phyloP scores from a whole-genome alignment of 2,797 vertebrate species.

The Brachymystax lenok region DNA sequence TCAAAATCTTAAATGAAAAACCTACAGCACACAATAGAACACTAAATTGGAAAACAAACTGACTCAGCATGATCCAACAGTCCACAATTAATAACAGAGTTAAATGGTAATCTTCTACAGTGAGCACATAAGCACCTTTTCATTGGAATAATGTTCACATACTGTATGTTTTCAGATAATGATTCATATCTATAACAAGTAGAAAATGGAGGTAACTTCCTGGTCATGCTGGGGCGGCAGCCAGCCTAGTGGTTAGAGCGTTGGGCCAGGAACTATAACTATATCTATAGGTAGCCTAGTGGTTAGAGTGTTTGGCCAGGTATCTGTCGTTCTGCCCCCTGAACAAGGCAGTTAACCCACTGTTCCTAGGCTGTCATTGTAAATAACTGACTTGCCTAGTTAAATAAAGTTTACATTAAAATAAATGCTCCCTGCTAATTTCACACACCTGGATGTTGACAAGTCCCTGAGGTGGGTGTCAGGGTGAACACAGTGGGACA shows the following conservation, averaged over 20 bases:
- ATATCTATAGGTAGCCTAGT: too few relatives aligned
- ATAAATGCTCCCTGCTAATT: constrained; percentile 2
- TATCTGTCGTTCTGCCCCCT: too few relatives aligned
- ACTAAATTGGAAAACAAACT: background rate
- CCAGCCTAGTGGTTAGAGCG: too few relatives aligned
- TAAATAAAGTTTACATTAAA: too few relatives aligned
- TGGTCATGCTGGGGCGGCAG: too few relatives aligned
- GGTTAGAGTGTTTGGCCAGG: too few relatives aligned
- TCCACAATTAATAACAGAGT: too few relatives aligned
- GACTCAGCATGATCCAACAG: background rate
- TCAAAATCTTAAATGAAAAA: background rate
- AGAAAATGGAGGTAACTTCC: background rate
- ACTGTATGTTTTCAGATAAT: background rate
- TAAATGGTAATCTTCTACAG: background rate
- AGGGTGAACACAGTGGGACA: constrained; percentile 81
- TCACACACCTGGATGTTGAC: constrained; percentile 76
- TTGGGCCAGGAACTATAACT: too few relatives aligned
- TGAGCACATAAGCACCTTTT: background rate
- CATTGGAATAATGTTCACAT: background rate
- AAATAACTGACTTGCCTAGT: too few relatives aligned
- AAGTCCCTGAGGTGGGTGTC: constrained; percentile 65
- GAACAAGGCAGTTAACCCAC: too few relatives aligned
- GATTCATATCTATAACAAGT: background rate
- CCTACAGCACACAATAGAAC: background rate
- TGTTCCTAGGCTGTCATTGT: too few relatives aligned